Evolutionary conservation across 2,113 vertebrate species (phyloP).

Genomic region (Hippocampus comes): DNA sequence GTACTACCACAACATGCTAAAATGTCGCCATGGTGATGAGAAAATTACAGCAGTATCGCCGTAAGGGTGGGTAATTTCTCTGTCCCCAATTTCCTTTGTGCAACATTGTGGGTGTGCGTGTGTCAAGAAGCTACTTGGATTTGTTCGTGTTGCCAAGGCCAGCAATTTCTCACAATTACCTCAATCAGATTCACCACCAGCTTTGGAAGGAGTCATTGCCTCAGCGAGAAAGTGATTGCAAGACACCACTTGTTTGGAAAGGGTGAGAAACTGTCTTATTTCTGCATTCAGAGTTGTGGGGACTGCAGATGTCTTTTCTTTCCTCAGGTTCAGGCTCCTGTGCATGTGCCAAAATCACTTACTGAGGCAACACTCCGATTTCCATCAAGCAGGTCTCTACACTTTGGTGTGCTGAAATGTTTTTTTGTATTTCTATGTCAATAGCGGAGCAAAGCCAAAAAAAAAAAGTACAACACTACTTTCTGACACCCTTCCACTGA

Average conservation of each 20-base stretch:
- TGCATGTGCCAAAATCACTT: background rate
- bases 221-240: background rate
- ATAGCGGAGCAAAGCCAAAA: too few species aligned
- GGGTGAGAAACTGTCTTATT: background rate
- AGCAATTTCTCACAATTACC: slow-evolving; percentile 36
- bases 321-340: background rate
- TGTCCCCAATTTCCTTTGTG: slow-evolving; percentile 37
- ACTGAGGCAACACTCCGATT: too few species aligned
- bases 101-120: background rate
- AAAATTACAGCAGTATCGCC: slow-evolving; percentile 47
- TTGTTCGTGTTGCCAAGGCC: slow-evolving; percentile 28
- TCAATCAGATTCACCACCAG: slow-evolving; percentile 15
- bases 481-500: too few species aligned
- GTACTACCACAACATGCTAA: slow-evolving; percentile 49
- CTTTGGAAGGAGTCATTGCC: background rate
- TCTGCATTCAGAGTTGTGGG: background rate
- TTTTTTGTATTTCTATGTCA: too few species aligned
- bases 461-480: too few species aligned
- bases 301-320: background rate
- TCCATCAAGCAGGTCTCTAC: background rate
- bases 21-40: slow-evolving; percentile 49
- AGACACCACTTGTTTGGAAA: background rate
- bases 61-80: slow-evolving; percentile 34
- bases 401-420: too few species aligned
- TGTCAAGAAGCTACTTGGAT: slow-evolving; percentile 21